Evolutionary conservation across 2,888 invertebrate genomes (phyloP), one percentile per base, ranked within the genome.

Genomic region (Stictocephala bisonia): DNA sequence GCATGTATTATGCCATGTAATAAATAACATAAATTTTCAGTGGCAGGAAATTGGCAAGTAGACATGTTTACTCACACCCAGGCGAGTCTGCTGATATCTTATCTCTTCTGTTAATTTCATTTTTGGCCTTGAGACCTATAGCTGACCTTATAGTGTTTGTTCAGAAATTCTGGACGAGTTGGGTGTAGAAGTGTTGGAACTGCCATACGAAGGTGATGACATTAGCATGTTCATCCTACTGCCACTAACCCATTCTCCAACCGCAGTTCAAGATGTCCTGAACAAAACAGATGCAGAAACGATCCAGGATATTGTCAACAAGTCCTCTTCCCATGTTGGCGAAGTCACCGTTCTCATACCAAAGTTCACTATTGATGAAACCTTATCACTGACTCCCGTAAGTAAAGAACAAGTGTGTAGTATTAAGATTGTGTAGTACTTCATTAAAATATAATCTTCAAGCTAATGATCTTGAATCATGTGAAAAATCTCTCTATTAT

Each of bases 201-300:
- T 96, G 77, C 95, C 95, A 0, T 96, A 96, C 85, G 90, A 92
- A 82, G 94, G 94, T 9, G 88, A 91, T 20, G 89, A 92, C 73
- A 89, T 95, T 77, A 93, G 93, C 80, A 94, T 96, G 94, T 91
- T 91, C 82, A 90, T 96, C 71, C 84, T 96, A 1, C 85, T 96
- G 78, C 95, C 96, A 0, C 91, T 94, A 0, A 92, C 91, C 83
- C 87, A 89, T 79, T 68, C 78, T 74, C 79, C 78, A 3, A 80
- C 80, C 84, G 90, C 90, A 0, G 86, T 94, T 3, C 88, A 89
- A 26, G 88, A 90, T 56, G 88, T 94, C 13, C 86, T 94, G 73
- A 86, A 88, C n/a, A 90, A 90, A 76, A 84, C 95, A 72, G 91
- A 90, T 7, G 86, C 89, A 0, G 88, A 90, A 44, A 87, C 88